Conservation (phyloP, 1,140 invertebrate species). For the Anagrus nilaparvatae region DNA sequence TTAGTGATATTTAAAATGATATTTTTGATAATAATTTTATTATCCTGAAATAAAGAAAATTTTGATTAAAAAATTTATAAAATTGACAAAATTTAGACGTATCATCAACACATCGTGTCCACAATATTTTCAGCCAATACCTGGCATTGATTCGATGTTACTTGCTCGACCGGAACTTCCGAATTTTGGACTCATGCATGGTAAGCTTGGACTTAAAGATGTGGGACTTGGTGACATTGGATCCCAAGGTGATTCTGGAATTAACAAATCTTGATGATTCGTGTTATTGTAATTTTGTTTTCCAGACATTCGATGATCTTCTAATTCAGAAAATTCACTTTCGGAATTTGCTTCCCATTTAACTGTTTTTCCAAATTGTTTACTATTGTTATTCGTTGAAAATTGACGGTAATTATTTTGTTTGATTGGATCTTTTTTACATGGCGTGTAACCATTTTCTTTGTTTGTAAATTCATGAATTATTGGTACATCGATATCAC, state of each 20-base stretch:
- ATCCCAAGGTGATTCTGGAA: slow-evolving; percentile 41
- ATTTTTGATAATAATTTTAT: no score
- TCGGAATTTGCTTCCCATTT: slow-evolving; percentile 57
- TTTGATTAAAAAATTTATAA: no score
- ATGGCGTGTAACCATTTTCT: slow-evolving; percentile 30
- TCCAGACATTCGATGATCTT: slow-evolving; percentile 39
- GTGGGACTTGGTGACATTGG: slow-evolving; percentile 47
- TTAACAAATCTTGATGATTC: neutral
- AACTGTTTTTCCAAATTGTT: slow-evolving; percentile 43
- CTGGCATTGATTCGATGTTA: slow-evolving; percentile 39
- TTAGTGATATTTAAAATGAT: no score
- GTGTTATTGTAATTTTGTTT: slow-evolving; percentile 19
- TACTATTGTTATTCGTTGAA: slow-evolving; percentile 1
- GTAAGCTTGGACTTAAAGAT: slow-evolving; percentile 49
- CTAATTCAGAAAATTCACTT: slow-evolving; percentile 50
- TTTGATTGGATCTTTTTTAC: no score
- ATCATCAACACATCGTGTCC: no score
- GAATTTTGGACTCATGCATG: slow-evolving; percentile 43
- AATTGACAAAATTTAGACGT: no score
- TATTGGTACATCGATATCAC: slow-evolving; percentile 51
- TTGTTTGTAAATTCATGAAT: slow-evolving; percentile 48
- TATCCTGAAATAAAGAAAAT: no score
- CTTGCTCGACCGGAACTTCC: slow-evolving; percentile 36
- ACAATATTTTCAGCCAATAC: no score
- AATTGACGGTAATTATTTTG: slow-evolving; percentile 19